Evolutionary conservation across 2,113 vertebrate species (phyloP).

Genomic region (Tinamus guttatus): DNA sequence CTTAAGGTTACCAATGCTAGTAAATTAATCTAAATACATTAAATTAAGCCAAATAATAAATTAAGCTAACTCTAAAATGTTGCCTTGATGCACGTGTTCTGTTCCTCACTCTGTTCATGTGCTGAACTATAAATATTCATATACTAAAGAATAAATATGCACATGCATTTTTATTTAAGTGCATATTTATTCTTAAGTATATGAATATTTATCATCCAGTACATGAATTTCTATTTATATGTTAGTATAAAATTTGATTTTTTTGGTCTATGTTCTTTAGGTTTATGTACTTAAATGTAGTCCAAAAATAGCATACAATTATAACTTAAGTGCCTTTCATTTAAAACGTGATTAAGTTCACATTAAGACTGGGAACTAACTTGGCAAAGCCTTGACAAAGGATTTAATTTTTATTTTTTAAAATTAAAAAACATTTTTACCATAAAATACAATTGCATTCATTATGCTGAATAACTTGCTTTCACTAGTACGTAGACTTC

Average conservation of each 20-base stretch:
- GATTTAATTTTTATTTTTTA: not conserved
- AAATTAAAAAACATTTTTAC: not conserved
- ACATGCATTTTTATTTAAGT: not conserved
- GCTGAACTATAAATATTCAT: not conserved
- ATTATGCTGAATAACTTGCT: not conserved
- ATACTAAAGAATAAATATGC: not conserved
- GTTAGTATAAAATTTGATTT: not conserved
- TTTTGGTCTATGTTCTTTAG: not conserved
- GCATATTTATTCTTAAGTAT: not conserved
- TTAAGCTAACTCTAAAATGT: no score
- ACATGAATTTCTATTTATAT: not conserved
- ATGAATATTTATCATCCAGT: not conserved
- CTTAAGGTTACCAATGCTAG: not conserved
- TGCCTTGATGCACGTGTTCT: not conserved
- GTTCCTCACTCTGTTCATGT: not conserved
- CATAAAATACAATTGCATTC: not conserved
- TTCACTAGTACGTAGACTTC: not conserved
- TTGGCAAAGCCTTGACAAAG: not conserved
- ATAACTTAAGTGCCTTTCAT: not conserved
- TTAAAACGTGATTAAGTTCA: not conserved
- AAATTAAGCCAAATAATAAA: not conserved
- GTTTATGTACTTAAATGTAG: not conserved
- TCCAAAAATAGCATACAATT: not conserved
- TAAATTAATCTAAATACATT: not conserved
- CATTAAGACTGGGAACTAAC: not conserved